Evolutionary conservation across 2,113 vertebrate species (phyloP).

Genomic region (Cebidichthys violaceus): DNA sequence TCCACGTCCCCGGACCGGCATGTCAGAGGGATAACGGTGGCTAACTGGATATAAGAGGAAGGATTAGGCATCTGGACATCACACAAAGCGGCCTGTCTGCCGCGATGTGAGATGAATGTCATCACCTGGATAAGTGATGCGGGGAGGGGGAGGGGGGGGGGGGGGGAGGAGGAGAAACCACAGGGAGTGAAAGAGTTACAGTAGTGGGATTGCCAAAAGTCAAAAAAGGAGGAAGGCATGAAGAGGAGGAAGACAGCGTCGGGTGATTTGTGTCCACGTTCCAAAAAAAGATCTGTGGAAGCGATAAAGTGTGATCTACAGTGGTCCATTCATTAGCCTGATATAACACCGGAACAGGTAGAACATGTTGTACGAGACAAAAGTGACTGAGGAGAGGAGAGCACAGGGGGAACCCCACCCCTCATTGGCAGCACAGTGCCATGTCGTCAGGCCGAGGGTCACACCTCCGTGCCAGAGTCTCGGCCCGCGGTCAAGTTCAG

Average conservation of each 20-base stretch:
- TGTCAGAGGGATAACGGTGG: constrained; percentile 53
- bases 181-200: constrained; percentile 1
- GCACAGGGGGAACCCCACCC: constrained; percentile 3
- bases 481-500: constrained; percentile 67
- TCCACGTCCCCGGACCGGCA: constrained; percentile 39
- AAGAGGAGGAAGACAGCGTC: constrained; percentile 14
- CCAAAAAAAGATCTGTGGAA: constrained; percentile 9
- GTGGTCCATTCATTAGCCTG: constrained; percentile 25
- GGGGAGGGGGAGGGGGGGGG: constrained; percentile 54
- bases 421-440: constrained; percentile 57
- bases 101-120: constrained; percentile 59
- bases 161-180: constrained; percentile 62
- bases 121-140: constrained; percentile 60
- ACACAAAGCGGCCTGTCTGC: constrained; percentile 33
- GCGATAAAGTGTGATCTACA: constrained; percentile 18
- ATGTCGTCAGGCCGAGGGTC: constrained; percentile 63
- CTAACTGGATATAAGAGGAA: constrained; percentile 54
- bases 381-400: neutral
- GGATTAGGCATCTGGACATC: constrained; percentile 66
- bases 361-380: constrained; percentile 17
- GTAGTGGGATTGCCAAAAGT: neutral
- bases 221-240: constrained; percentile 1
- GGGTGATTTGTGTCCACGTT: neutral
- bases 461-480: constrained; percentile 62
- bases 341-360: constrained; percentile 22